These are phyloP conservation scores for Clarias macrocephalus DNA, from an alignment of 2,113 vertebrate species.

Conservation along the genomic window DNA sequence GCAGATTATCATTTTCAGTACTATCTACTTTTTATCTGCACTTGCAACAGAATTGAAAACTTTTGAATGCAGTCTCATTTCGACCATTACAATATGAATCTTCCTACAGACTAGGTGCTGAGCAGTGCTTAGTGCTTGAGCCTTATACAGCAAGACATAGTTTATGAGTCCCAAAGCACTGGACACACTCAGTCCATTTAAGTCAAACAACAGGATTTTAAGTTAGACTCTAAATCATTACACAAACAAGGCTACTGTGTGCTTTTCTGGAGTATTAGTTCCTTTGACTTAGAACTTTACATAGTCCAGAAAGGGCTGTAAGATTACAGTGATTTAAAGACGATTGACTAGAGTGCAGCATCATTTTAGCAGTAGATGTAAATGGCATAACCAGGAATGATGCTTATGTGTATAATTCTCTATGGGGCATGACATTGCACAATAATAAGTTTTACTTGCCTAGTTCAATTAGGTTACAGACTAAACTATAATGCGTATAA, in stretches of 20 bases:
- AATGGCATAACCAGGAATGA: slow-evolving; percentile 53
- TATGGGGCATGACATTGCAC: slow-evolving; percentile 56
- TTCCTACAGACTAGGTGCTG: slow-evolving; percentile 2
- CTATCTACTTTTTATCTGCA: background rate
- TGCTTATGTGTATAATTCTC: slow-evolving; percentile 62
- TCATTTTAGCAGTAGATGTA: slow-evolving; percentile 55
- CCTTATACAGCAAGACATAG: background rate
- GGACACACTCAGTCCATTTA: background rate
- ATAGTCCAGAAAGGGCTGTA: slow-evolving; percentile 67
- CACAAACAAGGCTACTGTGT: slow-evolving; percentile 48
- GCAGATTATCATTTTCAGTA: background rate
- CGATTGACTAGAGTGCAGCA: slow-evolving; percentile 67
- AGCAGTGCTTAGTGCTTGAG: background rate
- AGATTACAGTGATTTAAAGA: slow-evolving; percentile 71
- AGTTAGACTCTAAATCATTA: slow-evolving; percentile 41
- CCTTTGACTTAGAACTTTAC: slow-evolving; percentile 66
- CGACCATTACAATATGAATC: background rate
- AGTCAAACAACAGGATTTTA: background rate
- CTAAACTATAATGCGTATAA: background rate
- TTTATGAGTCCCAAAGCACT: slow-evolving; percentile 14
- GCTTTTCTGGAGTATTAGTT: slow-evolving; percentile 50
- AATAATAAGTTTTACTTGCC: slow-evolving; percentile 68
- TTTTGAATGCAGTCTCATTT: background rate
- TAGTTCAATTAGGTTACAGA: slow-evolving; percentile 32
- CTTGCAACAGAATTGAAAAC: background rate